Evolutionary conservation across 2,113 vertebrate species (phyloP), one percentile per base, ranked within the genome.

Genomic region (Gopherus evgoodei): DNA sequence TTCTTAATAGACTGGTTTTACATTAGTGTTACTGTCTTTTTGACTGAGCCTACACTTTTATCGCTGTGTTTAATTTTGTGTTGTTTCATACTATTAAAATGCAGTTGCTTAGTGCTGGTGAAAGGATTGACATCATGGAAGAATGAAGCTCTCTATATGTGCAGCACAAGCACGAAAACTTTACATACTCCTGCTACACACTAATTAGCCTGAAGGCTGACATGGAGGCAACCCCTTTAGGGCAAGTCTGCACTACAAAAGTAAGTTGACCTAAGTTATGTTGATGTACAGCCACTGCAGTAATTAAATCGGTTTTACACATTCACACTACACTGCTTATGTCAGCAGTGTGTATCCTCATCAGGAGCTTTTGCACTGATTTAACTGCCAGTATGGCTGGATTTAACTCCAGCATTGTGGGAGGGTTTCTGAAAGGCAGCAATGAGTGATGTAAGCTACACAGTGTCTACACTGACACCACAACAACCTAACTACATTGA

Each of bases 1-100:
- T 93, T 90, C 84, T 96, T 89, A 83, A 93, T 49, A 90, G 47
- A 50, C 5, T 24, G 56, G 57, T 52, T 95, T 97, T 96, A 88
- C n/a, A 11, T 65, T 82, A 81, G 16, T 52, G n/a, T 83, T 49
- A 54, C 57, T 91, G 38, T 49, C 75, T 86, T 95, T 95, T 90
- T 56, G 83, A 38, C 53, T 89, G 38, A 47, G 91, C 86, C 76
- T 0, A 1, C 69, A 16, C 27, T 93, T 86, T 83, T 83, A 24
- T 86, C 49, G 11, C 10, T n/a, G 29, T 12, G 7, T 59, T 91
- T 89, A 75, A 47, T 42, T 83, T 91, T 44, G 82, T 91, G 56
- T 50, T 83, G 47, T 21, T 59, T 94, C 76, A 8, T 3, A n/a
- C 72, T 93, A 69, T 81, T 79, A 11, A 38, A 78, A 49, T 42